Conservation (phyloP, 2,113 vertebrate genomes). For the Callipepla californica region DNA sequence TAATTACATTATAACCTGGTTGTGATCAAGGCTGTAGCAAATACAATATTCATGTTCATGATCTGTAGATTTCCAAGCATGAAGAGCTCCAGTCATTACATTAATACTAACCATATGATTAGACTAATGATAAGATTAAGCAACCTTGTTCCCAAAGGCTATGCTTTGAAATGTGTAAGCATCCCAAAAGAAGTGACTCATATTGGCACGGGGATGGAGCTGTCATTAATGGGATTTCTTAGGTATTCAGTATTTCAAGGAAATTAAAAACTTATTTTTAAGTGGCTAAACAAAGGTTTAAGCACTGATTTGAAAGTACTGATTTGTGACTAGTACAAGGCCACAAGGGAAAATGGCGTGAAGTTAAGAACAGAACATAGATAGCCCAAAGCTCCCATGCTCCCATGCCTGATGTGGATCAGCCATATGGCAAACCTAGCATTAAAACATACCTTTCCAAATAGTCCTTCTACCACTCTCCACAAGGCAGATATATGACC, state of each 20-base stretch:
- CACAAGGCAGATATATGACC: neutral
- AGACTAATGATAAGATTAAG: neutral
- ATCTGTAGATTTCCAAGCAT: neutral
- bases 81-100: neutral
- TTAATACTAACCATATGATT: neutral
- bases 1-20: neutral
- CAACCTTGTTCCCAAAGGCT: neutral
- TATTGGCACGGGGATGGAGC: neutral
- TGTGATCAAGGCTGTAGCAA: neutral
- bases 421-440: neutral
- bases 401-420: neutral
- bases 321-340: neutral
- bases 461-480: neutral
- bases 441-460: neutral
- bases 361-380: neutral
- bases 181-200: neutral
- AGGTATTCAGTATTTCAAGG: neutral
- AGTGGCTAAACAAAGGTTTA: neutral
- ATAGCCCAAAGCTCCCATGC: neutral
- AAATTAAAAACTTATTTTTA: neutral
- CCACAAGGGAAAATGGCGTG: neutral
- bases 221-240: neutral
- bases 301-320: neutral
- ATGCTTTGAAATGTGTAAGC: neutral
- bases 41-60: neutral